Percentiles rank a stretch among this genome's conserved stretches.
These are phyloP conservation scores for Plumapathes pennacea DNA, from an alignment of 92 coral and sea anemone species.

Conservation along the genomic window DNA sequence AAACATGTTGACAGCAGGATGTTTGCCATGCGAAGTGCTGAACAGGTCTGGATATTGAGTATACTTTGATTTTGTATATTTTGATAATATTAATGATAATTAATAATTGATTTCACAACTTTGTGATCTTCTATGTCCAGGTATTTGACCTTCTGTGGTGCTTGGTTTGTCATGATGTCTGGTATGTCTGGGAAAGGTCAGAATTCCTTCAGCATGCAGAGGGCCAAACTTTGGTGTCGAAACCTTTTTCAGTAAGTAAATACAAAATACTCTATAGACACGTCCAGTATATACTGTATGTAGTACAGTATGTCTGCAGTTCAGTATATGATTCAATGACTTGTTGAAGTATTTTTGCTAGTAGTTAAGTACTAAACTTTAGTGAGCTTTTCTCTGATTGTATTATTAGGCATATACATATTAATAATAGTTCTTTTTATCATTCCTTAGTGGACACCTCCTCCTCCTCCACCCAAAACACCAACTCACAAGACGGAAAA, in stretches of 20 bases:
- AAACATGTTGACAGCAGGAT: conserved; percentile 88
- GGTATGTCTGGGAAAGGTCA: conserved; percentile 94
- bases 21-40: conserved; percentile 96
- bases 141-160: conserved; percentile 96
- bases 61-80: no score
- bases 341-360: background rate
- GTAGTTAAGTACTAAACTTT: background rate
- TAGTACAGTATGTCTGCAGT: background rate
- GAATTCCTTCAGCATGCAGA: conserved; percentile 80
- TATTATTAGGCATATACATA: no score
- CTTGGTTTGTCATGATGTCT: conserved; percentile 95
- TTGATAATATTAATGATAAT: no score
- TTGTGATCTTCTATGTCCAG: conserved; percentile 14
- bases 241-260: conserved; percentile 77
- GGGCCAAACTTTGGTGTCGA: conserved; percentile 69
- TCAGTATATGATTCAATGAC: background rate
- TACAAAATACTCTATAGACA: no score
- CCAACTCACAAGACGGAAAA: conserved; percentile 68
- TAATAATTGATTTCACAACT: no score
- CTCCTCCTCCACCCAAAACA: conserved; percentile 80
- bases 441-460: conserved; percentile 77
- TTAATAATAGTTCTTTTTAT: no score
- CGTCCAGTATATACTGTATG: background rate
- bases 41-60: conserved; percentile 51
- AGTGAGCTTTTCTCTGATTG: no score